Base-by-base conservation (phyloP, 2,797 vertebrate genomes). In the Linurgus olivaceus region DNA sequence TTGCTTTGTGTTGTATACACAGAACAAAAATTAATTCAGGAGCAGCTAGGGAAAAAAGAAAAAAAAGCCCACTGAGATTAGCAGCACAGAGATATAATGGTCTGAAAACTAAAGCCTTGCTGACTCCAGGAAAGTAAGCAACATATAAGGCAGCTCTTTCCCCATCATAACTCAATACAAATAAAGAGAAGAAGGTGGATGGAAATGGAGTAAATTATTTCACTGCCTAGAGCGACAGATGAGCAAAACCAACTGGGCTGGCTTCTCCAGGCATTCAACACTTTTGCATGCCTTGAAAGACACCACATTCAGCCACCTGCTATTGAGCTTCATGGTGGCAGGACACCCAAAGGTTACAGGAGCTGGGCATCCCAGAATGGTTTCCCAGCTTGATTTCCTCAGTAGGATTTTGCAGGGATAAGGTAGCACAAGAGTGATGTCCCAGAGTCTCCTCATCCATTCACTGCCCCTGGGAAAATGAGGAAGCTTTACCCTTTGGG, bases 1-100 rank as follows among this genome's bases (percentile, higher is more conserved):
- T 97, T 96, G 95, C 94, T 97, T 90, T 95, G 89, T 93, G 81
- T 54, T 93, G 82, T 88, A 63, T 24, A 86, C 87, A 94, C 82
- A 96, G 92, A 73, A 66, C 10, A 84, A 68, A 88, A 91, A 76
- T 90, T 93, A 90, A 94, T 94, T 86, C 82, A 42, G 75, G 72
- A 89, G 61, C 86, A 93, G 58, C 81, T 48, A 75, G 50, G 31
- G 2, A 31, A 31, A 17, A 44, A 50, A 59, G 40, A 59, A 58
- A 42, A 58, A 40, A 50, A 77, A 50, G 1, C 35, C 24, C 74
- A 52, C 42, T 42, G 70, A 72, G 86, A 62, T 86, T 44, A 86
- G 89, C 58, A 83, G 65, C 14, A 28, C 44, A 21, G 51, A 90
- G 47, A 24, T 59, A 57, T 33, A 86, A 81, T 70, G 42, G 75